These are phyloP conservation scores for Notoglanidium macrostoma DNA, from an alignment of 2,797 vertebrate genomes.

Conservation along the genomic window DNA sequence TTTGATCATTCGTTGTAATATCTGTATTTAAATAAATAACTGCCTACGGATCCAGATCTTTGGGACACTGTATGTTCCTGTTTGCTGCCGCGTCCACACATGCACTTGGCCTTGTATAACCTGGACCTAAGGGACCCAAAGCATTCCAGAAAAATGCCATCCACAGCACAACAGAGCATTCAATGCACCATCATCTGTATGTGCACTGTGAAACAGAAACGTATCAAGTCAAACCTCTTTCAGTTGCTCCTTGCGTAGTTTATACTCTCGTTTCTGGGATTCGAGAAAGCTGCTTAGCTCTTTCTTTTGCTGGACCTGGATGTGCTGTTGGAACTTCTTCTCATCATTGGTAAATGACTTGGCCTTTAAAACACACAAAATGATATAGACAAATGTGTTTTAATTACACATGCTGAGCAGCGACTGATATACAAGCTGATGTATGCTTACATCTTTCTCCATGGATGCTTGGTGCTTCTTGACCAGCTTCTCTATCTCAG, in stretches of 20 bases:
- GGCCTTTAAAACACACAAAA: conserved; percentile 70
- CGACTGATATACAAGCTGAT: background rate
- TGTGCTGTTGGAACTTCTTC: conserved; percentile 99
- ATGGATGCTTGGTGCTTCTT: conserved; percentile 95
- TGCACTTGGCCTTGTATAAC: background rate
- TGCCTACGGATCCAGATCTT: too few relatives aligned
- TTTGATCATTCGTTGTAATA: too few relatives aligned
- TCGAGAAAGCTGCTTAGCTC: conserved; percentile 95
- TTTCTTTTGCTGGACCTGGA: conserved; percentile 98
- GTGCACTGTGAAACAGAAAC: background rate
- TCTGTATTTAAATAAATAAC: too few relatives aligned
- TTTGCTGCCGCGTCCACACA: background rate
- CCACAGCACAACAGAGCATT: background rate
- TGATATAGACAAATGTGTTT: background rate
- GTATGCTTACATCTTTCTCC: conserved; percentile 89
- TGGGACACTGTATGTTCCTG: too few relatives aligned
- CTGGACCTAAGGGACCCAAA: background rate
- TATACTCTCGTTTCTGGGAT: conserved; percentile 96
- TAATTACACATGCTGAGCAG: background rate
- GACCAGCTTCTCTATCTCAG: conserved; percentile 97
- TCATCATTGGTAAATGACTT: conserved; percentile 95
- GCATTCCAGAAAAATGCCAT: background rate
- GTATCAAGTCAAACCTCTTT: conserved; percentile 81
- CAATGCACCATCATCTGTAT: background rate
- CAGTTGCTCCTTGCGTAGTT: conserved; percentile 96